phyloP scores from a whole-genome alignment of 2,113 vertebrate species.

The Dryoscopus gambensis region DNA sequence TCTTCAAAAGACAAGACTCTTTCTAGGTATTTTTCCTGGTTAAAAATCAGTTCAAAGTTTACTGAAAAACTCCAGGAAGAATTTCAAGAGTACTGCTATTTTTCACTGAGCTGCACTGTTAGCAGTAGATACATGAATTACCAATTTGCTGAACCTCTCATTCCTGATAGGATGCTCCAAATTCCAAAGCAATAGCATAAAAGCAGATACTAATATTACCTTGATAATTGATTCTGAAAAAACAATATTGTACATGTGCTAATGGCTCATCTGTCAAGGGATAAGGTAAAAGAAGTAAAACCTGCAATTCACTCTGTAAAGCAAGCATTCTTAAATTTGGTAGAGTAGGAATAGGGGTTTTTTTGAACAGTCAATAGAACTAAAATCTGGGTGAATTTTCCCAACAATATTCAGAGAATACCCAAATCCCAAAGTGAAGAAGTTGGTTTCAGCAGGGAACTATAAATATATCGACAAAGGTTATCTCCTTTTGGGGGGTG shows the following conservation, averaged over 20 bases:
- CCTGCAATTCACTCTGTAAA: not conserved
- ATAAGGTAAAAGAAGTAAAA: not conserved
- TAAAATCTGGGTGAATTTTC: not conserved
- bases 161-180: not conserved
- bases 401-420: not conserved
- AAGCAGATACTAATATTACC: not conserved
- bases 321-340: not conserved
- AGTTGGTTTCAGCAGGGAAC: not conserved
- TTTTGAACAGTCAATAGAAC: not conserved
- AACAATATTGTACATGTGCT: too few species aligned
- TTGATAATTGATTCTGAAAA: not conserved
- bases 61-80: not conserved
- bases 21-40: not conserved
- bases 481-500: not conserved
- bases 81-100: not conserved
- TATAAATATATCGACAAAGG: not conserved
- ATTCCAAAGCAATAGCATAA: not conserved
- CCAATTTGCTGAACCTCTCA: not conserved
- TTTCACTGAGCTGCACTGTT: not conserved
- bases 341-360: accelerated
- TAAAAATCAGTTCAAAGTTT: not conserved
- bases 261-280: not conserved
- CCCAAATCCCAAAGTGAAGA: not conserved
- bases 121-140: not conserved
- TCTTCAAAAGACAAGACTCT: not conserved